Evolutionary conservation across 2,888 invertebrate species (phyloP).

Genomic region (Mamestra brassicae): DNA sequence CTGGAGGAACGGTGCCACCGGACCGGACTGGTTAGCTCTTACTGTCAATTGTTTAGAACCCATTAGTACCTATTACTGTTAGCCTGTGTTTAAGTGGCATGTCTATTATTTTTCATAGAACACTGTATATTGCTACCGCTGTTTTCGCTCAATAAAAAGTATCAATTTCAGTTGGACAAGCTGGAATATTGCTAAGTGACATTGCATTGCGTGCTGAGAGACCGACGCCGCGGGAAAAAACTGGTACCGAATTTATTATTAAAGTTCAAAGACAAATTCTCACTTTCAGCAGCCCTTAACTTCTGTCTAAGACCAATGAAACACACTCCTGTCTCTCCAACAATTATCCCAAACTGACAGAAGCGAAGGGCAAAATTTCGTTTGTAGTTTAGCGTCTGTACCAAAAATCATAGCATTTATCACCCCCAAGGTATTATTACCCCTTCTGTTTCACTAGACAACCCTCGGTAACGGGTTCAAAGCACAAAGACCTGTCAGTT

Average conservation of each 20-base stretch:
- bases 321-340: slow-evolving; percentile 1
- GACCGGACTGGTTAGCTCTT: background rate
- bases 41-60: too few species aligned
- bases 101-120: too few species aligned
- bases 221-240: too few species aligned
- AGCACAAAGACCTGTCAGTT: slow-evolving; percentile 51
- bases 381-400: slow-evolving; percentile 45
- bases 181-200: too few species aligned
- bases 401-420: slow-evolving; percentile 45
- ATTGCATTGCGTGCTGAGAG: too few species aligned
- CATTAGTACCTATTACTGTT: too few species aligned
- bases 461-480: slow-evolving; percentile 30
- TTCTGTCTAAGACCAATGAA: slow-evolving; percentile 1
- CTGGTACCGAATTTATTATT: background rate
- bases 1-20: background rate
- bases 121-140: too few species aligned
- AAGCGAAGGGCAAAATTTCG: slow-evolving; percentile 12
- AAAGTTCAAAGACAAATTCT: slow-evolving; percentile 1
- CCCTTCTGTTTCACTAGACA: slow-evolving; percentile 40
- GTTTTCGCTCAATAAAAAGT: too few species aligned
- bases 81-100: too few species aligned
- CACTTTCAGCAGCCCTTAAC: background rate
- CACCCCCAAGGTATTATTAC: slow-evolving; percentile 27
- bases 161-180: too few species aligned
- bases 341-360: slow-evolving; percentile 25